Percentiles rank a stretch among this genome's conserved stretches.
Evolutionary conservation across 2,797 vertebrate genomes (phyloP).

Genomic region (Enteromius afrohamiltoni): DNA sequence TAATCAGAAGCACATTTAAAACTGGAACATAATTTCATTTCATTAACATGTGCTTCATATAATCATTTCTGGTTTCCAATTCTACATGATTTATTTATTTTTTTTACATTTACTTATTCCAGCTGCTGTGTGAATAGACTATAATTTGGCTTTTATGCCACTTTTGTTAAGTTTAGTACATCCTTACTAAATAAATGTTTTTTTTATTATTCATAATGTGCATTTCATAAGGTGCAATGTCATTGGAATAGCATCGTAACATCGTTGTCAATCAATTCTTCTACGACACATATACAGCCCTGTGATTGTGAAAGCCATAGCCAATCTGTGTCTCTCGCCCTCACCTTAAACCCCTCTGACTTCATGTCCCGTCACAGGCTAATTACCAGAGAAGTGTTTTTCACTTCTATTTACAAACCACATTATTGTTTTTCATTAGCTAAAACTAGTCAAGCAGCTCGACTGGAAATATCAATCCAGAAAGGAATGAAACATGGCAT

Average conservation of each 20-base stretch:
- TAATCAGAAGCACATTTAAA: no score
- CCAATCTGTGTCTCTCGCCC: not conserved
- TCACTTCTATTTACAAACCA: conserved; percentile 24
- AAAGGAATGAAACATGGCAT: not conserved
- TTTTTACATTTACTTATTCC: no score
- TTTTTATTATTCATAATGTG: not conserved
- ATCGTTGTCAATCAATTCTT: not conserved
- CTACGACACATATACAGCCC: not conserved
- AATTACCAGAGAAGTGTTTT: not conserved
- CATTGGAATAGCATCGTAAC: not conserved
- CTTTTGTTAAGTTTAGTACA: not conserved
- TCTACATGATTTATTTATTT: no score
- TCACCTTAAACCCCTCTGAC: not conserved
- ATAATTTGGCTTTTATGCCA: not conserved
- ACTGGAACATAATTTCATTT: no score
- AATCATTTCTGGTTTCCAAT: no score
- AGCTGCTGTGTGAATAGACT: no score
- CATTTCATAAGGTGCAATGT: not conserved
- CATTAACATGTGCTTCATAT: no score
- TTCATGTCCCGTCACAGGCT: not conserved
- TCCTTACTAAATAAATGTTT: not conserved
- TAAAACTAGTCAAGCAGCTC: conserved; percentile 9
- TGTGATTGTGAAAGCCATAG: not conserved
- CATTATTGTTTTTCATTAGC: not conserved
- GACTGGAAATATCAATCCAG: not conserved